Evolutionary conservation across 2,888 invertebrate species (phyloP).

Genomic region (Parascotia fuliginaria): DNA sequence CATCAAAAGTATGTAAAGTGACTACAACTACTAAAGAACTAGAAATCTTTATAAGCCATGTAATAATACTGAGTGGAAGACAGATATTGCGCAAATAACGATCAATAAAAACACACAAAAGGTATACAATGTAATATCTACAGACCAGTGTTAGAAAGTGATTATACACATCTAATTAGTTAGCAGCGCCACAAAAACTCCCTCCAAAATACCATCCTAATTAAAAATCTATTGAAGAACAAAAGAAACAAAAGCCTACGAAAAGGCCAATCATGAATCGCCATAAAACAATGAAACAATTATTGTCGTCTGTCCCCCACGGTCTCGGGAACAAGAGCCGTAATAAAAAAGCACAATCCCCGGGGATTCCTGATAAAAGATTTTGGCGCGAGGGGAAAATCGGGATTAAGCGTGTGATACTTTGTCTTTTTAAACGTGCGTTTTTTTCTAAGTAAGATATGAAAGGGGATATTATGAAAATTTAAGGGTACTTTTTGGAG

Average conservation of each 20-base stretch:
- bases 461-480: conserved; percentile 43
- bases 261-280: conserved; percentile 44
- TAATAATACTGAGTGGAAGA: no score
- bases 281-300: conserved; percentile 79
- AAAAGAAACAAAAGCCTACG: conserved; percentile 16
- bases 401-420: conserved; percentile 71
- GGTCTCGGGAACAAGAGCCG: conserved; percentile 48
- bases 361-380: conserved; percentile 73
- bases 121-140: background rate
- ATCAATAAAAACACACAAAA: no score
- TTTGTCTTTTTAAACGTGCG: conserved; percentile 77
- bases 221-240: conserved; percentile 7
- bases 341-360: conserved; percentile 74
- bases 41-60: no score
- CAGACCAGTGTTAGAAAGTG: no score
- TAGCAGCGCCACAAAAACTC: background rate
- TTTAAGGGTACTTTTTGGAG: conserved; percentile 34
- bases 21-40: no score
- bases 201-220: background rate
- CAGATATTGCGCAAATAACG: no score
- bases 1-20: no score
- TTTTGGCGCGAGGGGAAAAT: conserved; percentile 70
- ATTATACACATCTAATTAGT: no score
- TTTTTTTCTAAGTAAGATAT: conserved; percentile 53
- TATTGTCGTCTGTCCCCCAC: conserved; percentile 57